Conservation (phyloP, 2,113 vertebrate genomes). For the Petaurus breviceps region DNA sequence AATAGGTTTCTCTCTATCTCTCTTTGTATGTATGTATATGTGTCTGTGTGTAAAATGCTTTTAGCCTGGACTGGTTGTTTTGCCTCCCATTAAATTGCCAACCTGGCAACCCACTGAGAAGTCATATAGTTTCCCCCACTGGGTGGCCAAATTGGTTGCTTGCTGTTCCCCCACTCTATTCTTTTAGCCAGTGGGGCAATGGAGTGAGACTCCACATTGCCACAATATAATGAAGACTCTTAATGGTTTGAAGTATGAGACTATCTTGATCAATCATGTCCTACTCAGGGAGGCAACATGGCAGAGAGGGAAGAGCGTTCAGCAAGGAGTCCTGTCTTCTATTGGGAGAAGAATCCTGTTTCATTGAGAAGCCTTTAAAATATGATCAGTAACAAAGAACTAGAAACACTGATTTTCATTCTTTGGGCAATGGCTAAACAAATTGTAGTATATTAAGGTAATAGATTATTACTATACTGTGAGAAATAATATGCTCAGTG, state of each 20-base stretch:
- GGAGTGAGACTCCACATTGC: not conserved
- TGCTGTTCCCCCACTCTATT: not conserved
- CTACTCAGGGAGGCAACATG: not conserved
- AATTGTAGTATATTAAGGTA: not conserved
- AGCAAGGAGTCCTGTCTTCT: not conserved
- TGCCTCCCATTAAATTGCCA: slow-evolving; percentile 42
- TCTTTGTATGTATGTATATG: too few relatives aligned
- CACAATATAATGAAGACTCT: not conserved
- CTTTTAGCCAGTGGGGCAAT: not conserved
- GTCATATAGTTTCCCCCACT: not conserved
- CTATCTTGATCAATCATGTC: not conserved
- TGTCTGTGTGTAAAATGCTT: not conserved
- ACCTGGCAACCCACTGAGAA: not conserved
- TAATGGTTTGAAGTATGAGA: not conserved
- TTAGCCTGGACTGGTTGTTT: slow-evolving; percentile 26
- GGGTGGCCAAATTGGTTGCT: slow-evolving; percentile 14
- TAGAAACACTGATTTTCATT: not conserved
- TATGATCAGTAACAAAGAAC: not conserved
- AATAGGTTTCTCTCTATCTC: slow-evolving; percentile 19
- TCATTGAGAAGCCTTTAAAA: not conserved
- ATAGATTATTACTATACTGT: not conserved
- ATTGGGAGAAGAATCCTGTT: not conserved
- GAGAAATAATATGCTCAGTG: not conserved
- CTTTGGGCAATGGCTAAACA: not conserved
- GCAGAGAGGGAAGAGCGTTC: not conserved